Evolutionary conservation across 1,140 invertebrate species (phyloP).

Genomic region (Eubasilissa regina): DNA sequence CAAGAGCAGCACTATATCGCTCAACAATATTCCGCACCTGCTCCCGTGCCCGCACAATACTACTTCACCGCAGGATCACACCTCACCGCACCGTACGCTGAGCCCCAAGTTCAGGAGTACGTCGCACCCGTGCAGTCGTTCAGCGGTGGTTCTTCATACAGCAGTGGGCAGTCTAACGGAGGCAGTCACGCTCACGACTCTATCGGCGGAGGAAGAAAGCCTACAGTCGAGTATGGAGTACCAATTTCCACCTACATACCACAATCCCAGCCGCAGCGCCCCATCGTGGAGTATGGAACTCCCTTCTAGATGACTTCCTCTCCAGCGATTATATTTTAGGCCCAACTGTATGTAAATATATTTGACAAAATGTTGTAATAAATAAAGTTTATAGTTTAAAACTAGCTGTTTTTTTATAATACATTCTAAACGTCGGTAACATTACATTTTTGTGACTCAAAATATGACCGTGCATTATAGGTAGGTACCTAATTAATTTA

Average conservation of each 20-base stretch:
- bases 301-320: slow-evolving; percentile 15
- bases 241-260: slow-evolving; percentile 17
- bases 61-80: too few relatives aligned
- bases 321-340: not conserved
- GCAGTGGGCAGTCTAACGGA: not conserved
- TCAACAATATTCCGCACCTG: slow-evolving; percentile 5
- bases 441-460: too few relatives aligned
- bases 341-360: not conserved
- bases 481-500: too few relatives aligned
- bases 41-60: too few relatives aligned
- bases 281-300: slow-evolving; percentile 27
- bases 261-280: not conserved
- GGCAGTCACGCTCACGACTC: not conserved
- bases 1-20: too few relatives aligned
- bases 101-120: not conserved
- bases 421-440: too few relatives aligned
- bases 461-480: too few relatives aligned
- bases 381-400: not conserved
- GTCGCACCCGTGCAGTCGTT: not conserved
- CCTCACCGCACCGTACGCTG: too few relatives aligned
- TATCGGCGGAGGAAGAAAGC: not conserved
- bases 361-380: not conserved
- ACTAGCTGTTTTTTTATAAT: not conserved
- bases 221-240: slow-evolving; percentile 37
- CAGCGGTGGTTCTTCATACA: not conserved